Conservation (phyloP, 2,888 invertebrate species). For the Apamea epomidion region DNA sequence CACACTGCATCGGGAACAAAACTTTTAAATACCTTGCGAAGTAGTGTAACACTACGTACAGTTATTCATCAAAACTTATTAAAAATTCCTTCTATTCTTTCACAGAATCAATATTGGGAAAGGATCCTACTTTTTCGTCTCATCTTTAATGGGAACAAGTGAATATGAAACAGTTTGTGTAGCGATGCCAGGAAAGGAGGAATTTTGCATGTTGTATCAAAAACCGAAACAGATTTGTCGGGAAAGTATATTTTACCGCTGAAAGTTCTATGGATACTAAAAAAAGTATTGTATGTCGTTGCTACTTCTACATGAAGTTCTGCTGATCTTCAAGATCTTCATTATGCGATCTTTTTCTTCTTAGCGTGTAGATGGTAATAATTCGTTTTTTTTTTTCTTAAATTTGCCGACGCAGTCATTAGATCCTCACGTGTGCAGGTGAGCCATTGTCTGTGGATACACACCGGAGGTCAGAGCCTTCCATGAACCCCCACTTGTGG, state of each 20-base stretch:
- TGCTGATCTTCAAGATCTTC: neutral
- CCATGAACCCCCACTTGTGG: no score
- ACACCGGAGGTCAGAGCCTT: no score
- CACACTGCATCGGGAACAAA: constrained; percentile 6
- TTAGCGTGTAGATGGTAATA: no score
- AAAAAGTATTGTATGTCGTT: neutral
- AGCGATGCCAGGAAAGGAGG: neutral
- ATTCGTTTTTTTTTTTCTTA: no score
- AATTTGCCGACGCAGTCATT: no score
- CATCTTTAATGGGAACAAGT: constrained; percentile 49
- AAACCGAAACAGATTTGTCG: constrained; percentile 8
- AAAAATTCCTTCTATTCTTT: constrained; percentile 39
- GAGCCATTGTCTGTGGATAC: no score
- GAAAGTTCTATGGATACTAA: neutral
- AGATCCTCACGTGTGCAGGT: no score
- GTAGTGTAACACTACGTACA: constrained; percentile 22
- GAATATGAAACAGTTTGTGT: constrained; percentile 35
- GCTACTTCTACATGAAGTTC: neutral
- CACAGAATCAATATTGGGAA: constrained; percentile 39
- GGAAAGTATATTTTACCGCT: no score
- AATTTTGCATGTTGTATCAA: constrained; percentile 18
- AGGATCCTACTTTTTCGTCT: constrained; percentile 33
- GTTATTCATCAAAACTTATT: constrained; percentile 39
- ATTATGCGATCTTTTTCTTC: neutral
- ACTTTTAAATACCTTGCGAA: constrained; percentile 23